These are phyloP conservation scores for Neomicropteryx cornuta DNA, from an alignment of 1,140 invertebrate species.

Conservation along the genomic window DNA sequence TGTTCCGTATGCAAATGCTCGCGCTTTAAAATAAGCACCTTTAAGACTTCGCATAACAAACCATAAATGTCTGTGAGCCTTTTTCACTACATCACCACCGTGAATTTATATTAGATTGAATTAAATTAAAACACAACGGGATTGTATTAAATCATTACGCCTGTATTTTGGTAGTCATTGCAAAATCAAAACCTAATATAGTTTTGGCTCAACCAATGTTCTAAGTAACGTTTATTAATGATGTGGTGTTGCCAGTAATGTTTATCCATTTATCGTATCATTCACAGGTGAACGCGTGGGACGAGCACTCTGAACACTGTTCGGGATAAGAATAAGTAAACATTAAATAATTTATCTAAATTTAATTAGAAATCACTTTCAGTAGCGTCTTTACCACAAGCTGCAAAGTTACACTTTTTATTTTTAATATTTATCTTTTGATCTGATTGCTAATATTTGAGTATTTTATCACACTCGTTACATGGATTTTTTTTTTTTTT, in stretches of 20 bases:
- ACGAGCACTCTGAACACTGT: constrained; percentile 74
- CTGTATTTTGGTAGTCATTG: constrained; percentile 8
- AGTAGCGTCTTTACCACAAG: too few relatives aligned
- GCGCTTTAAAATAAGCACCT: too few relatives aligned
- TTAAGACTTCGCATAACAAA: too few relatives aligned
- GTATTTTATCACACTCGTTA: background rate
- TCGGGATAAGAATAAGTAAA: constrained; percentile 44
- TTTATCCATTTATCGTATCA: constrained; percentile 12
- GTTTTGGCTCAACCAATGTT: background rate
- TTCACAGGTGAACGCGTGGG: constrained; percentile 67
- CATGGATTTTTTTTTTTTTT: background rate
- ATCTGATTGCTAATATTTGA: background rate
- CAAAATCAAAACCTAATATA: background rate
- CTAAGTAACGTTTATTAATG: background rate
- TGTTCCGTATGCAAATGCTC: too few relatives aligned
- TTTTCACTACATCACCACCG: too few relatives aligned
- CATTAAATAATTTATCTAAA: background rate
- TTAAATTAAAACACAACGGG: background rate
- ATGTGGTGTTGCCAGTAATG: background rate
- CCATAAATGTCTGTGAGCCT: too few relatives aligned
- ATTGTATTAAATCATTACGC: background rate
- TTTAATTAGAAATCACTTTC: too few relatives aligned
- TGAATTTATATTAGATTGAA: background rate
- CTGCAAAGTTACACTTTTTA: background rate
- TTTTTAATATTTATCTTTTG: background rate